Percentiles rank a stretch among this genome's conserved stretches.
Evolutionary conservation across 2,113 vertebrate species (phyloP).

Genomic region (Silurus asotus): DNA sequence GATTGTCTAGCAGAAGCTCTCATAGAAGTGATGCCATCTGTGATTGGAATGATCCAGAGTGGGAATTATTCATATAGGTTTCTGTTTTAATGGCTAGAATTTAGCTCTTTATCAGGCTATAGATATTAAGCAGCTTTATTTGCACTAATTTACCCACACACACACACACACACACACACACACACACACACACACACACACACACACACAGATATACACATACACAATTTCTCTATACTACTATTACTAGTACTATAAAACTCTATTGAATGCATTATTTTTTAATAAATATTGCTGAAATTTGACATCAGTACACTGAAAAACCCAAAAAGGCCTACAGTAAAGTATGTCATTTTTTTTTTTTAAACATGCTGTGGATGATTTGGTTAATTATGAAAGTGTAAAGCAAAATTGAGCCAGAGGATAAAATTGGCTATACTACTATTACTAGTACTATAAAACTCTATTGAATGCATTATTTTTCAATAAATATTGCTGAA

Average conservation of each 20-base stretch:
- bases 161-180: too few relatives aligned
- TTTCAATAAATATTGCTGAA: neutral
- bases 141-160: neutral
- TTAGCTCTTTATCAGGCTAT: neutral
- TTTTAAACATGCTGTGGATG: neutral
- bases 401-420: neutral
- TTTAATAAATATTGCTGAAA: neutral
- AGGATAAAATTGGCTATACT: neutral
- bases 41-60: neutral
- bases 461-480: too few relatives aligned
- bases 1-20: slow-evolving; percentile 27
- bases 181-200: too few relatives aligned
- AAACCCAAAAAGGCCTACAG: neutral
- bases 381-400: slow-evolving; percentile 2
- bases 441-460: neutral
- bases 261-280: too few relatives aligned
- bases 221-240: neutral
- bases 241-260: neutral
- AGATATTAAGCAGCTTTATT: neutral
- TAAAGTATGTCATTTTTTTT: neutral
- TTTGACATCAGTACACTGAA: neutral
- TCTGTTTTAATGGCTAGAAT: neutral
- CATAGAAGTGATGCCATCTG: neutral
- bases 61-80: slow-evolving; percentile 10
- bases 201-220: too few relatives aligned